Percentiles rank a stretch among this genome's conserved stretches.
phyloP scores from a whole-genome alignment of 2,113 vertebrate species.

The Dromaius novaehollandiae region DNA sequence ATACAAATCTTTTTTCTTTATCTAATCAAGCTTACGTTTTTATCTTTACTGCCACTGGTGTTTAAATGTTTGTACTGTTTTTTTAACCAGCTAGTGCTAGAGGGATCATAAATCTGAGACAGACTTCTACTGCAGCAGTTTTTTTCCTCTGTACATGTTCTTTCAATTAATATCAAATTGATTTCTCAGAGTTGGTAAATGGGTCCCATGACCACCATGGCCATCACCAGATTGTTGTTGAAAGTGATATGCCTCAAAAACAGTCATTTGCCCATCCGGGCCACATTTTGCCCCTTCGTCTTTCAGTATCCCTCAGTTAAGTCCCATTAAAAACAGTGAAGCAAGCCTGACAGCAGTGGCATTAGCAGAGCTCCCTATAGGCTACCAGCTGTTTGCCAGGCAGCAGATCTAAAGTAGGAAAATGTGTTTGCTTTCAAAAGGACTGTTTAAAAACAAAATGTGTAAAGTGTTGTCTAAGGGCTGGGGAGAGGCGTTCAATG shows the following conservation, averaged over 20 bases:
- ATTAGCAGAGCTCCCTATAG: not conserved
- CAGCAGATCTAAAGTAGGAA: not conserved
- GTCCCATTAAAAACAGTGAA: not conserved
- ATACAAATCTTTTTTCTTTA: slow-evolving; percentile 2
- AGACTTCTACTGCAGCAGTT: not conserved
- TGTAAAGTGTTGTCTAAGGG: not conserved
- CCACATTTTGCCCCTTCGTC: not conserved
- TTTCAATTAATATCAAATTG: not conserved
- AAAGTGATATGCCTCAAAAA: not conserved
- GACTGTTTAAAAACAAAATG: not conserved
- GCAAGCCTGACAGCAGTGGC: not conserved
- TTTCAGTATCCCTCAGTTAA: not conserved
- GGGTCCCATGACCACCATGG: accelerated
- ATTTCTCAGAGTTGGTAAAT: not conserved
- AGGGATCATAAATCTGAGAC: slow-evolving; percentile 24
- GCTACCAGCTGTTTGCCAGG: not conserved
- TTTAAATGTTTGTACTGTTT: slow-evolving; percentile 63
- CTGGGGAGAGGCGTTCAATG: not conserved
- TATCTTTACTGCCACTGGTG: slow-evolving; percentile 68
- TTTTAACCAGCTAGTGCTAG: slow-evolving; percentile 47
- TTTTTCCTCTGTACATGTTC: not conserved
- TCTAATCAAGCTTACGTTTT: slow-evolving; percentile 59
- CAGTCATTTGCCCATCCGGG: not conserved
- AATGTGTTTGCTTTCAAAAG: not conserved
- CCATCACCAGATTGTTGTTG: not conserved